A percentile compares a stretch with the other conserved stretches of the same genome.
Conservation (phyloP, 2,888 invertebrate genomes). For the Sthenelais limicola region DNA sequence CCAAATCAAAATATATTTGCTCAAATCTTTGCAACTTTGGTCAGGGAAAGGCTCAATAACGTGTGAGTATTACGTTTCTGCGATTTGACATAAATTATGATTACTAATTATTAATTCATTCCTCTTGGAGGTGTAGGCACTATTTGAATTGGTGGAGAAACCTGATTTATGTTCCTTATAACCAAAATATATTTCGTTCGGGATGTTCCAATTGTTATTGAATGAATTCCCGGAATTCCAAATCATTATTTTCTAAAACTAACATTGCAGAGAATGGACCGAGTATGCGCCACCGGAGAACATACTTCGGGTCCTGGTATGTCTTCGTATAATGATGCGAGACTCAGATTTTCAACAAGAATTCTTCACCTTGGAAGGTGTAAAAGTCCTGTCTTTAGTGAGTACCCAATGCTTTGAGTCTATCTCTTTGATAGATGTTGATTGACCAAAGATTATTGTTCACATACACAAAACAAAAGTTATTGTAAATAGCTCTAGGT, state of each 20-base stretch:
- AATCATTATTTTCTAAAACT: constrained; percentile 1
- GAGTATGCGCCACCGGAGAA: constrained; percentile 63
- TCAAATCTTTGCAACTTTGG: constrained; percentile 62
- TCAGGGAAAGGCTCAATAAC: constrained; percentile 64
- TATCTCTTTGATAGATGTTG: background rate
- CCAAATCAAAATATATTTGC: constrained; percentile 57
- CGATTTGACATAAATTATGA: too few relatives aligned
- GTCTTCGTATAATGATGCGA: constrained; percentile 67
- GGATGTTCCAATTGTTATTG: background rate
- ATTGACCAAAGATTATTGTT: background rate
- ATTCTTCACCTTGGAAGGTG: constrained; percentile 63
- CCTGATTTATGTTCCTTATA: too few relatives aligned
- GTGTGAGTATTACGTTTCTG: constrained; percentile 58
- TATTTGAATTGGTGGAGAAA: too few relatives aligned
- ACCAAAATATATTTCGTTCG: too few relatives aligned
- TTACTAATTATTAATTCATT: too few relatives aligned
- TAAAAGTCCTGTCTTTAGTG: constrained; percentile 64
- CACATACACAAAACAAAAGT: too few relatives aligned
- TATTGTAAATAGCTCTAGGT: too few relatives aligned
- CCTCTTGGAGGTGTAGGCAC: too few relatives aligned
- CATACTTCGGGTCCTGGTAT: constrained; percentile 64
- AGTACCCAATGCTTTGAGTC: background rate
- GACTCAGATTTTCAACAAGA: constrained; percentile 64
- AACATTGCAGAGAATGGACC: constrained; percentile 65
- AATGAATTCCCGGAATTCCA: background rate